phyloP scores from a whole-genome alignment of 2,888 invertebrate genomes.

The Taenaris catops region DNA sequence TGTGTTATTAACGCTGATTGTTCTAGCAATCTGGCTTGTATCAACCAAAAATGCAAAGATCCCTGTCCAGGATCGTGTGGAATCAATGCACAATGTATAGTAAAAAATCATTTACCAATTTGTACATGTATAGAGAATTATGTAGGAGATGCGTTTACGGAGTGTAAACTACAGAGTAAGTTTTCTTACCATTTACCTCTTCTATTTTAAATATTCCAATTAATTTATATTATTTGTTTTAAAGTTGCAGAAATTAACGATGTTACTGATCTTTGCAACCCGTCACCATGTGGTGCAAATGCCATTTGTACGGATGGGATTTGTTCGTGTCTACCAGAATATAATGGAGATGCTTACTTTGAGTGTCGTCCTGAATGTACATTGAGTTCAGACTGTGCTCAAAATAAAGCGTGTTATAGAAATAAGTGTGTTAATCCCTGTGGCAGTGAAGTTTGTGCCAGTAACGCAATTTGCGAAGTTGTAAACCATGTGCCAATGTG shows the following conservation, averaged over 20 bases:
- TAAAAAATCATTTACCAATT: slow-evolving; percentile 86
- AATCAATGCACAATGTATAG: slow-evolving; percentile 80
- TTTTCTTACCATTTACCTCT: background rate
- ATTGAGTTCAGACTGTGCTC: slow-evolving; percentile 82
- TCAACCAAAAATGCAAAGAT: slow-evolving; percentile 86
- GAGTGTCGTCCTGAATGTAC: slow-evolving; percentile 86
- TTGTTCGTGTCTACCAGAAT: slow-evolving; percentile 82
- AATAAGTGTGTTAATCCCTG: slow-evolving; percentile 87
- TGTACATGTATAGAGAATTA: slow-evolving; percentile 86
- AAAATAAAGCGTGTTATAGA: slow-evolving; percentile 82
- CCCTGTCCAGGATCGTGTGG: slow-evolving; percentile 92
- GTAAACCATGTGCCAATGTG: slow-evolving; percentile 87
- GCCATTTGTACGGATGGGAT: slow-evolving; percentile 78
- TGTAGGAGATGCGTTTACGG: slow-evolving; percentile 86
- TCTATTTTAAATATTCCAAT: background rate
- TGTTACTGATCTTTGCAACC: slow-evolving; percentile 79
- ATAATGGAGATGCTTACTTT: slow-evolving; percentile 83
- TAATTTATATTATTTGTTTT: background rate
- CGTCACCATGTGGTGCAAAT: slow-evolving; percentile 84
- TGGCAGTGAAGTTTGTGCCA: slow-evolving; percentile 83
- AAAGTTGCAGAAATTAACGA: slow-evolving; percentile 32
- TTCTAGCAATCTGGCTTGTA: slow-evolving; percentile 86
- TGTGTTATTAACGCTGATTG: slow-evolving; percentile 88
- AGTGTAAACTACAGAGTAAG: slow-evolving; percentile 77
- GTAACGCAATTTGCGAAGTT: slow-evolving; percentile 85